Evolutionary conservation across 2,888 invertebrate genomes (phyloP).

Genomic region (Gnatocerus cornutus): DNA sequence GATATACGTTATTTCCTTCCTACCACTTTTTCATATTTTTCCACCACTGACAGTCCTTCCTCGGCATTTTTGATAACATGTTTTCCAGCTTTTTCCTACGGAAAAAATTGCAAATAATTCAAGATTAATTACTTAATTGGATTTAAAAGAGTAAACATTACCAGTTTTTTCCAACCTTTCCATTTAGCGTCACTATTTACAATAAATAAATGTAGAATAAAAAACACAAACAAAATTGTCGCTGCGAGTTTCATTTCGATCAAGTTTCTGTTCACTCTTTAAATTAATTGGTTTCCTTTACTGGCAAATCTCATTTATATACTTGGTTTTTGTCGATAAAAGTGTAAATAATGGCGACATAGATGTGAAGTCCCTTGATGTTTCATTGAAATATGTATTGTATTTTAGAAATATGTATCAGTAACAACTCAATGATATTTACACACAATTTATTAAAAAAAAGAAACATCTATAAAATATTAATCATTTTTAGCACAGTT

Average conservation of each 20-base stretch:
- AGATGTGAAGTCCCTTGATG: no score
- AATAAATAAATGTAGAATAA: neutral
- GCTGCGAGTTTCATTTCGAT: neutral
- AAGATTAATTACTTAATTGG: neutral
- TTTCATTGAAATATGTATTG: no score
- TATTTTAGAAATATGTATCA: no score
- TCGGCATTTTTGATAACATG: constrained; percentile 54
- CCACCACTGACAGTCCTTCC: constrained; percentile 56
- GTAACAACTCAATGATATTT: no score
- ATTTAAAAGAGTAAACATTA: constrained; percentile 53
- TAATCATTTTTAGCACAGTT: no score
- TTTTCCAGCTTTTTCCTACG: constrained; percentile 53
- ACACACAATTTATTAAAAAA: no score
- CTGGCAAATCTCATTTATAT: no score
- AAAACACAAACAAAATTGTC: neutral
- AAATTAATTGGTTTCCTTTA: no score
- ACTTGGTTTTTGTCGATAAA: no score
- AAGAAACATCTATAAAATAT: no score
- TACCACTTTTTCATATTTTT: constrained; percentile 52
- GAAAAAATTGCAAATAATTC: constrained; percentile 16
- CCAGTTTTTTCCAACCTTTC: constrained; percentile 60
- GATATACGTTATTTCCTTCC: constrained; percentile 15
- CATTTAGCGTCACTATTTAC: constrained; percentile 56
- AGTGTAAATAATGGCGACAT: no score
- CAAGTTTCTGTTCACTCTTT: no score